Percentiles rank a stretch among this genome's conserved stretches.
phyloP scores from a whole-genome alignment of 1,140 invertebrate genomes.

The Pantala flavescens region DNA sequence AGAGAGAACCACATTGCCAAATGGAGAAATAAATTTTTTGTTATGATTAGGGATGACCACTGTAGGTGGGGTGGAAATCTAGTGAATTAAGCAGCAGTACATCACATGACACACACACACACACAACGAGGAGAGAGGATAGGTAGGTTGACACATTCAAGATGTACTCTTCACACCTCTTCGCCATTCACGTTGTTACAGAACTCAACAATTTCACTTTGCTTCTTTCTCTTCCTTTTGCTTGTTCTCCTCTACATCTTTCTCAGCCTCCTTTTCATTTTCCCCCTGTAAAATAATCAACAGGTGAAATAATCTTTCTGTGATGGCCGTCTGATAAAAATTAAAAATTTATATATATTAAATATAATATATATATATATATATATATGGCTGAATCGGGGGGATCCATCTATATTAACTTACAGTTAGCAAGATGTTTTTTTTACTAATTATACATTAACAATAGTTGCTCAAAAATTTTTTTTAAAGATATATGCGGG shows the following conservation, averaged over 20 bases:
- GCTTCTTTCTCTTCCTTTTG: conserved; percentile 25
- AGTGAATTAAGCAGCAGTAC: conserved; percentile 14
- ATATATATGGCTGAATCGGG: no score
- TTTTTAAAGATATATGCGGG: no score
- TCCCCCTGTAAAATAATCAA: neutral
- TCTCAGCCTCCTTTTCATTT: conserved; percentile 22
- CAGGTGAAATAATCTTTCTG: no score
- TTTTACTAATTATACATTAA: no score
- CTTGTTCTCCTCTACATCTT: conserved; percentile 25
- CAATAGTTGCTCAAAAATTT: no score
- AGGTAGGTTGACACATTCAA: conserved; percentile 12
- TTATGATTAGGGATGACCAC: conserved; percentile 9
- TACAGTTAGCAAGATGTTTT: no score
- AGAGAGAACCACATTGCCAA: conserved; percentile 12
- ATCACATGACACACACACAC: conserved; percentile 19
- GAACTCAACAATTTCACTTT: conserved; percentile 19
- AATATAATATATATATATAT: no score
- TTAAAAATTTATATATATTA: no score
- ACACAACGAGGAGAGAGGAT: conserved; percentile 18
- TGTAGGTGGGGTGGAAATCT: neutral
- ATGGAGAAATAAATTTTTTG: neutral
- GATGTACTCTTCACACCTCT: conserved; percentile 8
- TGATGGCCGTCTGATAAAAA: no score
- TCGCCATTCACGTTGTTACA: neutral
- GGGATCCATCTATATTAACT: no score